phyloP scores from a whole-genome alignment of 1,140 invertebrate species.

The Neomicropteryx cornuta region DNA sequence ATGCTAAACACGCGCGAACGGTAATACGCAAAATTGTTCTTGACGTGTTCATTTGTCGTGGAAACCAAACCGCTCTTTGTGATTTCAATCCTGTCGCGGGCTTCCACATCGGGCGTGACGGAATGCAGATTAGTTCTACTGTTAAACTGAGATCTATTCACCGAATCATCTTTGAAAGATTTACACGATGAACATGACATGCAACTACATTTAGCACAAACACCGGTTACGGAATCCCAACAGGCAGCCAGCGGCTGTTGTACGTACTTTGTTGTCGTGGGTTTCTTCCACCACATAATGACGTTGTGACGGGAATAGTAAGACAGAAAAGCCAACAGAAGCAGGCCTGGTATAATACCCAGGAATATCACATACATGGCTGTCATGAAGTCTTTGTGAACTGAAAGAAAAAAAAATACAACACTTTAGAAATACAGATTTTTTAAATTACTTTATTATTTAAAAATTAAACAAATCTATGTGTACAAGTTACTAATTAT shows the following conservation, averaged over 20 bases:
- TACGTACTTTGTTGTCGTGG: constrained; percentile 61
- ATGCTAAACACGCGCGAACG: constrained; percentile 11
- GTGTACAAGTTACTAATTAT: too few relatives aligned
- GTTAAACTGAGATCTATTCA: too few relatives aligned
- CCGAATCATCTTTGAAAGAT: too few relatives aligned
- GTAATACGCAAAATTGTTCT: constrained; percentile 15
- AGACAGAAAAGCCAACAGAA: constrained; percentile 47
- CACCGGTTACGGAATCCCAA: too few relatives aligned
- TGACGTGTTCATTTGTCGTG: constrained; percentile 49
- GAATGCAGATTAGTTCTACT: too few relatives aligned
- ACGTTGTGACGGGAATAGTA: constrained; percentile 64
- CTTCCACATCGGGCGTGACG: constrained; percentile 9
- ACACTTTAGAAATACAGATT: neutral
- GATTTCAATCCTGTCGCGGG: constrained; percentile 50
- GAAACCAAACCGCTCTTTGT: constrained; percentile 53
- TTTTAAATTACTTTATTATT: neutral
- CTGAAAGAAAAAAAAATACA: constrained; percentile 40
- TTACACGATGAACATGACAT: too few relatives aligned
- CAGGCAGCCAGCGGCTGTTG: constrained; percentile 19
- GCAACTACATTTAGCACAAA: too few relatives aligned
- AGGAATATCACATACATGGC: constrained; percentile 75
- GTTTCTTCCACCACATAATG: constrained; percentile 53
- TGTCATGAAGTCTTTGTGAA: constrained; percentile 56
- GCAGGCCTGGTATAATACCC: constrained; percentile 59
- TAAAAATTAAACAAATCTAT: constrained; percentile 1